These are phyloP conservation scores for Crenuchus spilurus DNA, from an alignment of 2,797 vertebrate species.

Conservation along the genomic window DNA sequence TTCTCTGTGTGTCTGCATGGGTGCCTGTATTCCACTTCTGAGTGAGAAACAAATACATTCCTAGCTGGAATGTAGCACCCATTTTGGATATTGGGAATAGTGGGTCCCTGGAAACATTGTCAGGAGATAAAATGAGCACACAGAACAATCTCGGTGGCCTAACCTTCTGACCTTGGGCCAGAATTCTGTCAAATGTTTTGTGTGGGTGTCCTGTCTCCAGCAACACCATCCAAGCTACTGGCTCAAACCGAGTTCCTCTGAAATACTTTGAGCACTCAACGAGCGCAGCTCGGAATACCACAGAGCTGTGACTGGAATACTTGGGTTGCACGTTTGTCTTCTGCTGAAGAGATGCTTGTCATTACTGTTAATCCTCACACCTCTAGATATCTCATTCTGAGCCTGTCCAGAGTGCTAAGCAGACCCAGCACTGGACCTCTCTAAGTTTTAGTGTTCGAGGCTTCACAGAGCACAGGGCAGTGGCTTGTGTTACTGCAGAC, in stretches of 20 bases:
- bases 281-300: constrained; percentile 48
- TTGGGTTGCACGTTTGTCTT: constrained; percentile 36
- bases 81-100: no score
- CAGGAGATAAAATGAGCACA: no score
- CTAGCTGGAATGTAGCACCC: no score
- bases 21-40: no score
- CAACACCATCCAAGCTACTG: constrained; percentile 69
- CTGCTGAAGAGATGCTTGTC: constrained; percentile 47
- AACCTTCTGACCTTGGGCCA: constrained; percentile 48
- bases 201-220: constrained; percentile 65
- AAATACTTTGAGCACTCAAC: constrained; percentile 64
- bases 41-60: no score
- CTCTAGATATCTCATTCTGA: constrained; percentile 44
- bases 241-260: constrained; percentile 51
- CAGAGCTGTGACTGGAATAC: constrained; percentile 54
- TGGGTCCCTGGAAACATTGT: no score
- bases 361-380: constrained; percentile 67
- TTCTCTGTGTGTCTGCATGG: no score
- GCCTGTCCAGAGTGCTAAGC: constrained; percentile 25
- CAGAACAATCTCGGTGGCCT: constrained; percentile 42
- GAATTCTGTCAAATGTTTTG: constrained; percentile 70
- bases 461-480: constrained; percentile 20
- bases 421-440: no score
- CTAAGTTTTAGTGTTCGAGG: constrained; percentile 25
- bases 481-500: constrained; percentile 24